Evolutionary conservation across 1,140 invertebrate genomes (phyloP).

Genomic region (Laupala kohalensis): DNA sequence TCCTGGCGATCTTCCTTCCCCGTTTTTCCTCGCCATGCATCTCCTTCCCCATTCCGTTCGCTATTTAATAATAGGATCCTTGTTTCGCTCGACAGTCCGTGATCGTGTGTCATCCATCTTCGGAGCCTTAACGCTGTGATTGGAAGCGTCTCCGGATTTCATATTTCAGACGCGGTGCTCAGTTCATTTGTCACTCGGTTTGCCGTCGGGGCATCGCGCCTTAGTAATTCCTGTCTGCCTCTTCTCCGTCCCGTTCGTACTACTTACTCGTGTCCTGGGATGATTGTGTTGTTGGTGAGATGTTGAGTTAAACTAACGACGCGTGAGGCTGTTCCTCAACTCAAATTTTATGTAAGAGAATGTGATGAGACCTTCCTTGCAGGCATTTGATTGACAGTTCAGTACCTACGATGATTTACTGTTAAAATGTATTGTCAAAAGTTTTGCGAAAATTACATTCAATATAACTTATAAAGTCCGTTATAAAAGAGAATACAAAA

Average conservation of each 20-base stretch:
- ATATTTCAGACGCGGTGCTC: background rate
- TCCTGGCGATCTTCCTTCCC: background rate
- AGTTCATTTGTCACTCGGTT: background rate
- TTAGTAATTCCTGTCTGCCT: background rate
- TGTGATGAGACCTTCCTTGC: too few species aligned
- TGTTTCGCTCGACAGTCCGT: background rate
- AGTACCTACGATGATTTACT: too few species aligned
- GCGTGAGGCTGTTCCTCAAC: too few species aligned
- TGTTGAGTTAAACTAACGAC: too few species aligned
- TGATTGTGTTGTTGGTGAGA: too few species aligned
- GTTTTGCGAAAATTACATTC: too few species aligned
- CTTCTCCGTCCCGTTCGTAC: background rate
- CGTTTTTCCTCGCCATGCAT: background rate
- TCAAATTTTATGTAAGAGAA: too few species aligned
- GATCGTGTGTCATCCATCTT: background rate
- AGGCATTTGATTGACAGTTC: too few species aligned
- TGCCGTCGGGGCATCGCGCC: background rate
- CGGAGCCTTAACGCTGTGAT: background rate
- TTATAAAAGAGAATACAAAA: too few species aligned
- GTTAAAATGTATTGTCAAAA: too few species aligned
- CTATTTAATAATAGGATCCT: background rate
- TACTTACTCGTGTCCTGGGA: too few species aligned
- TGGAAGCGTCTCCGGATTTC: background rate
- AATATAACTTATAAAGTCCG: too few species aligned
- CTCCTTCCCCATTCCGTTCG: background rate